These are phyloP conservation scores for Zosterops pallidus DNA, from an alignment of 2,113 vertebrate species.

Conservation along the genomic window DNA sequence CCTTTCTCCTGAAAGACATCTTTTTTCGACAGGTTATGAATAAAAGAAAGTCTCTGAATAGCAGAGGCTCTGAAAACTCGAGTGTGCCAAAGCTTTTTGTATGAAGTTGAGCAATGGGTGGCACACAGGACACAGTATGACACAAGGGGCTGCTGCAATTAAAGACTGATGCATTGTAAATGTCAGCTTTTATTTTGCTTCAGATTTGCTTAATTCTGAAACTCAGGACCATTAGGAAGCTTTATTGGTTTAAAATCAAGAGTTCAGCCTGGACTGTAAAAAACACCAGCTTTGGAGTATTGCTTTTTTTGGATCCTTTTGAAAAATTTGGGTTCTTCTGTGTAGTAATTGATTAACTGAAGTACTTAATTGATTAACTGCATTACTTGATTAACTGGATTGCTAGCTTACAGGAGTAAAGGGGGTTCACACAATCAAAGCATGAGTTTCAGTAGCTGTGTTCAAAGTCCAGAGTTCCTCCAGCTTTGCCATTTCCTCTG, in stretches of 20 bases:
- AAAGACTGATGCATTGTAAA: background rate
- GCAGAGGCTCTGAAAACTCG: background rate
- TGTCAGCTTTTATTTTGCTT: background rate
- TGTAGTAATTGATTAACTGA: background rate
- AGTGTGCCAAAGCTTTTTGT: background rate
- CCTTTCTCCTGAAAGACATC: background rate
- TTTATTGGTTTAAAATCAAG: background rate
- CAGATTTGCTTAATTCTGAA: background rate
- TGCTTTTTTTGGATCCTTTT: background rate
- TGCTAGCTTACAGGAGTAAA: background rate
- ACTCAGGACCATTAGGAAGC: background rate
- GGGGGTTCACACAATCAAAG: background rate
- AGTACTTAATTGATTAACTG: background rate
- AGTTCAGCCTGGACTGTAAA: background rate
- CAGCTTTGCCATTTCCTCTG: background rate
- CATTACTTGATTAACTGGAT: background rate
- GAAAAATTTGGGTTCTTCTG: background rate
- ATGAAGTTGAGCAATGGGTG: background rate
- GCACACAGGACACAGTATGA: background rate
- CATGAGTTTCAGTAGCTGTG: background rate
- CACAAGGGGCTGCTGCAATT: background rate
- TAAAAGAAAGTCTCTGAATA: background rate
- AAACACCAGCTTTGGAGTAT: background rate
- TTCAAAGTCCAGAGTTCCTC: background rate
- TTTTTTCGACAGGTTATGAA: background rate